Conservation (phyloP, 1,140 invertebrate genomes). For the Orchesella cincta region DNA sequence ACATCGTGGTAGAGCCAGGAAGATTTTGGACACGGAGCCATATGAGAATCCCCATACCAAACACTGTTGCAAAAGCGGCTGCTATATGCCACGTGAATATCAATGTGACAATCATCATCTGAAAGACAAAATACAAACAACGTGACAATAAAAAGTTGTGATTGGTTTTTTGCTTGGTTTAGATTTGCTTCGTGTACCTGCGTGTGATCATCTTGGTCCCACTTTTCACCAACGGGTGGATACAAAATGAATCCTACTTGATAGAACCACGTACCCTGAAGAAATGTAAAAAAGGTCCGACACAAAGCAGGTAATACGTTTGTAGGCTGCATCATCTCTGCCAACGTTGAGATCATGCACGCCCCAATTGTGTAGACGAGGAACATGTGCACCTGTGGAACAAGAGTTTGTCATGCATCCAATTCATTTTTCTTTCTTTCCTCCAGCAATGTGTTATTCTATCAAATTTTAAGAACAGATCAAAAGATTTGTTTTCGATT, state of each 20-base stretch:
- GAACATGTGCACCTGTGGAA: conserved; percentile 57
- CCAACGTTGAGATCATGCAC: conserved; percentile 52
- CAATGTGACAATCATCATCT: conserved; percentile 59
- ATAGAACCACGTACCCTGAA: conserved; percentile 63
- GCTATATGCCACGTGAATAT: conserved; percentile 59
- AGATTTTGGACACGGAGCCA: conserved; percentile 45
- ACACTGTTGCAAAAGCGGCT: conserved; percentile 53
- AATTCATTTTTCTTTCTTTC: too few species aligned
- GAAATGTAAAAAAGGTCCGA: conserved; percentile 56
- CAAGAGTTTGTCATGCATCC: too few species aligned
- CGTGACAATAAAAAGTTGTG: neutral
- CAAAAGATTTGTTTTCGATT: conserved; percentile 1
- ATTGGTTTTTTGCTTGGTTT: neutral
- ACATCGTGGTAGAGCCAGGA: conserved; percentile 37
- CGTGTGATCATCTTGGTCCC: conserved; percentile 57
- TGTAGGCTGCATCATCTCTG: conserved; percentile 57
- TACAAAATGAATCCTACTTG: conserved; percentile 61
- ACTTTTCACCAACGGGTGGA: conserved; percentile 56
- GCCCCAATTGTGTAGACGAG: conserved; percentile 57
- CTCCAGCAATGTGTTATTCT: too few species aligned
- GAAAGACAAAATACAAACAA: conserved; percentile 2
- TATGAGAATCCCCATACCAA: conserved; percentile 53
- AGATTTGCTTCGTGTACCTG: conserved; percentile 47
- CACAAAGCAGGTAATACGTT: conserved; percentile 55
- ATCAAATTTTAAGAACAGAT: neutral